Percentiles rank a stretch among this genome's conserved stretches.
phyloP scores from a whole-genome alignment of 2,113 vertebrate species.

The Actinemys pallida region DNA sequence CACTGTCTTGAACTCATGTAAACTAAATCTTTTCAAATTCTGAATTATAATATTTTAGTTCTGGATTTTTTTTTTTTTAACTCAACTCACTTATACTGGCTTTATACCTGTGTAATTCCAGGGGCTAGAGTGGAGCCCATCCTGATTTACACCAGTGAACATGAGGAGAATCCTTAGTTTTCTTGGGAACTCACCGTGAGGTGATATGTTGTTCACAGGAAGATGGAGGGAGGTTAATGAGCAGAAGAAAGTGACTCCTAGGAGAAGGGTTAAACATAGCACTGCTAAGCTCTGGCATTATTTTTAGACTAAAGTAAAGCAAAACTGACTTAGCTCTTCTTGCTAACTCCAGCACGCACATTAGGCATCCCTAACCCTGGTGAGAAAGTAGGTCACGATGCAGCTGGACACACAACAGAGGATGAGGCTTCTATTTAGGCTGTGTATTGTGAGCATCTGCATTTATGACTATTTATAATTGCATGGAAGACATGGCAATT shows the following conservation, averaged over 20 bases:
- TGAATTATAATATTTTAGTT: background rate
- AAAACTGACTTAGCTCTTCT: background rate
- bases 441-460: slow-evolving; percentile 31
- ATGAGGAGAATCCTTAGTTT: background rate
- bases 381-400: slow-evolving; percentile 61
- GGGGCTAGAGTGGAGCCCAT: background rate
- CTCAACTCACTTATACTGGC: background rate
- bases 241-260: background rate
- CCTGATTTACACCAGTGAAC: background rate
- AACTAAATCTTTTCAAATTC: background rate
- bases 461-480: slow-evolving; percentile 62
- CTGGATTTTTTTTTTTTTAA: too few species aligned
- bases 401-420: slow-evolving; percentile 20
- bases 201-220: background rate
- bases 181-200: background rate
- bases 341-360: background rate
- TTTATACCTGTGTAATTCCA: background rate
- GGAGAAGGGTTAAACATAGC: background rate
- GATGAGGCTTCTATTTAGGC: slow-evolving; percentile 37
- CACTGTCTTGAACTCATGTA: background rate
- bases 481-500: slow-evolving; percentile 51
- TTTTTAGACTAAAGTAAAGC: slow-evolving; percentile 43
- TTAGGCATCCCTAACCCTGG: background rate
- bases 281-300: background rate
- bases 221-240: background rate